Conservation (phyloP, 1,140 invertebrate genomes). For the Nebria ingens region DNA sequence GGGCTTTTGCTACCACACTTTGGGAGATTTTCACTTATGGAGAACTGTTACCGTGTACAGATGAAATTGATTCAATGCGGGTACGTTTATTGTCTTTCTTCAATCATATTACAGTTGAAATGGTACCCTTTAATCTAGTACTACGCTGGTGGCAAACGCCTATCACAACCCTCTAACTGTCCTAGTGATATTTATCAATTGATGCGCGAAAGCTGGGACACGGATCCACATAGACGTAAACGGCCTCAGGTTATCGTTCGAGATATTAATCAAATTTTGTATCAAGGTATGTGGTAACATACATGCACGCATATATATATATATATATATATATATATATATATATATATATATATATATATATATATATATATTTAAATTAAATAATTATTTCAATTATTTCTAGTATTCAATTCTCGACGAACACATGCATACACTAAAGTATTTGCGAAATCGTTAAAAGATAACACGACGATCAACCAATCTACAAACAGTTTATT, state of each 20-base stretch:
- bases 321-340: not conserved
- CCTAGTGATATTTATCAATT: conserved; percentile 72
- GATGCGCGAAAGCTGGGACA: conserved; percentile 81
- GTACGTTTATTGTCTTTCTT: conserved; percentile 24
- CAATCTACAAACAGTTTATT: conserved; percentile 26
- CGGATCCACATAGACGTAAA: conserved; percentile 55
- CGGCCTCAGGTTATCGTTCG: conserved; percentile 71
- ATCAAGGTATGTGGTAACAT: conserved; percentile 43
- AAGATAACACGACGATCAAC: conserved; percentile 18
- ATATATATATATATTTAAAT: not conserved
- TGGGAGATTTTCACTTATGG: conserved; percentile 85
- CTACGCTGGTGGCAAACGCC: conserved; percentile 58
- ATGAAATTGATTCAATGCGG: conserved; percentile 25
- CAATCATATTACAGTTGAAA: conserved; percentile 13
- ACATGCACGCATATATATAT: too few species aligned
- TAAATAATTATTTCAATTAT: conserved; percentile 11
- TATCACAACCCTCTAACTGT: conserved; percentile 65
- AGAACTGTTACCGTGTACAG: conserved; percentile 31
- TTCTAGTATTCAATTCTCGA: conserved; percentile 47
- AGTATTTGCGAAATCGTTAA: conserved; percentile 22
- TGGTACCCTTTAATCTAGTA: conserved; percentile 37
- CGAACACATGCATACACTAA: conserved; percentile 46
- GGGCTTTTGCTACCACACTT: conserved; percentile 79
- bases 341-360: too few species aligned
- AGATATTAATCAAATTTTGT: conserved; percentile 70